Evolutionary conservation across 1,140 invertebrate species (phyloP).

Genomic region (Maconellicoccus hirsutus): DNA sequence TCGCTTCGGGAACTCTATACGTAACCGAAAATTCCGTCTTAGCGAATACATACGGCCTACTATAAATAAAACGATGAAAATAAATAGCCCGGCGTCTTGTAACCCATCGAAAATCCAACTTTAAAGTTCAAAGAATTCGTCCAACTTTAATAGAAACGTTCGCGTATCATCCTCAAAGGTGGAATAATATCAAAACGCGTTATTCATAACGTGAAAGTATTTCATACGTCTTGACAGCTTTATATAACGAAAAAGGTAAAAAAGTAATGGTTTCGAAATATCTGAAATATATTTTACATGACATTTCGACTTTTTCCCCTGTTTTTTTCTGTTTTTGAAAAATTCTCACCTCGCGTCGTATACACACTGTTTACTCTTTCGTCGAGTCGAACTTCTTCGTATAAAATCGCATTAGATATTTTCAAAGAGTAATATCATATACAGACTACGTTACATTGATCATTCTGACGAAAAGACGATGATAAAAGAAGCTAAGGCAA

Average conservation of each 20-base stretch:
- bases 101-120: not conserved
- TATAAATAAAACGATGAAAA: not conserved
- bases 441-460: too few relatives aligned
- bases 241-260: not conserved
- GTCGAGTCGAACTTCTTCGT: too few relatives aligned
- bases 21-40: too few relatives aligned
- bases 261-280: not conserved
- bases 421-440: too few relatives aligned
- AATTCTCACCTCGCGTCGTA: too few relatives aligned
- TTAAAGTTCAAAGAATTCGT: not conserved
- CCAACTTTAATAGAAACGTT: conserved; percentile 9
- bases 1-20: too few relatives aligned
- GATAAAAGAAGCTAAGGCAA: too few relatives aligned
- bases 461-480: too few relatives aligned
- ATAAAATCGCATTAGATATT: too few relatives aligned
- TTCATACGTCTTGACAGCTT: not conserved
- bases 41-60: too few relatives aligned
- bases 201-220: not conserved
- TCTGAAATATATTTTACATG: not conserved
- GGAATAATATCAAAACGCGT: not conserved
- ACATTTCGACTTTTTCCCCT: not conserved
- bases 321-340: not conserved
- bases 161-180: not conserved
- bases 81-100: not conserved
- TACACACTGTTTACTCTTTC: too few relatives aligned